Percentiles rank a stretch among this genome's conserved stretches.
These are phyloP conservation scores for Phortica variegata DNA, from an alignment of 1,140 invertebrate species.

Conservation along the genomic window DNA sequence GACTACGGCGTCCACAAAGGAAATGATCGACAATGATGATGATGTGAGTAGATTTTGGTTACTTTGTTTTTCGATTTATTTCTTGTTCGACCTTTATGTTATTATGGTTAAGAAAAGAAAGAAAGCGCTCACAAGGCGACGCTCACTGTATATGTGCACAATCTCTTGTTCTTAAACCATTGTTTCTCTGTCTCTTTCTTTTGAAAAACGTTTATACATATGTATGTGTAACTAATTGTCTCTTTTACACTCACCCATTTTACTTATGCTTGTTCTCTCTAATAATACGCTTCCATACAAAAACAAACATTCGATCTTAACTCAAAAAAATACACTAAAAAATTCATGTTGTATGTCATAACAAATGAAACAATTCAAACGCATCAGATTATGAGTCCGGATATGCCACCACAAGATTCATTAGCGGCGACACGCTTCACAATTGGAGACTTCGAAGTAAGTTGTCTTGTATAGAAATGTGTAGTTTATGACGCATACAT, in stretches of 20 bases:
- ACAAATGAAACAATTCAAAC: constrained; percentile 6
- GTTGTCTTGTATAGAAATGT: no score
- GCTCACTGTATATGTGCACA: constrained; percentile 27
- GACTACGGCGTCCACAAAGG: constrained; percentile 87
- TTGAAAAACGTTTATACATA: background rate
- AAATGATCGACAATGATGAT: constrained; percentile 84
- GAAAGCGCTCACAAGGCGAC: background rate
- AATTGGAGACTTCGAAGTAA: constrained; percentile 66
- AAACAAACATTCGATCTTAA: no score
- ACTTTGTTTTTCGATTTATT: constrained; percentile 5
- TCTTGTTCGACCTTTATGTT: background rate
- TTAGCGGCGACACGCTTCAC: constrained; percentile 63
- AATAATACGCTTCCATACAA: constrained; percentile 33
- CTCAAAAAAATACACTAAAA: constrained; percentile 22
- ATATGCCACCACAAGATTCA: constrained; percentile 62
- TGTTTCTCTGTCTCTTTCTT: constrained; percentile 11
- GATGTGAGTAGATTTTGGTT: constrained; percentile 68
- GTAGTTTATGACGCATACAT: no score
- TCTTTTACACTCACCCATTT: constrained; percentile 37
- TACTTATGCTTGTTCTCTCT: constrained; percentile 37
- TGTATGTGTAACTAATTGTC: constrained; percentile 49
- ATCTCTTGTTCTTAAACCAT: constrained; percentile 14
- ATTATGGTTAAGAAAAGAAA: background rate
- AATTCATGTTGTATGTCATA: constrained; percentile 29
- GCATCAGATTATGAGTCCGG: constrained; percentile 63